phyloP scores from a whole-genome alignment of 2,888 invertebrate species.

The Caenorhabditis doughertyi region DNA sequence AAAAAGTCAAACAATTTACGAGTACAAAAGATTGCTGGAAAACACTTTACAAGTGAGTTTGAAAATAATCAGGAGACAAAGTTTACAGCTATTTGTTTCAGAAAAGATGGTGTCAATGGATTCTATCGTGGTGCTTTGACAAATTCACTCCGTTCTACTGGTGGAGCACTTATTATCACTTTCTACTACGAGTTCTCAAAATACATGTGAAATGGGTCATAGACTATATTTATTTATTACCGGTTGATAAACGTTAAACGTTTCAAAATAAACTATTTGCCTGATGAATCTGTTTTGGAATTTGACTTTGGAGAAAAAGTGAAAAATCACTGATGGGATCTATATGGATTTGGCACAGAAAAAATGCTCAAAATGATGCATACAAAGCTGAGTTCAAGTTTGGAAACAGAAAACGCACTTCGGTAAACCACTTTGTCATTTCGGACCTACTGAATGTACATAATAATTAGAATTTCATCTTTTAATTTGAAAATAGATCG shows the following conservation, averaged over 20 bases:
- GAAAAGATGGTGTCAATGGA: slow-evolving; percentile 72
- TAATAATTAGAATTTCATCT: no score
- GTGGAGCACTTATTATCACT: slow-evolving; percentile 80
- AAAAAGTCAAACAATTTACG: slow-evolving; percentile 69
- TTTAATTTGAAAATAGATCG: no score
- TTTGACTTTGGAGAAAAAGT: background rate
- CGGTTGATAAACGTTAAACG: slow-evolving; percentile 27
- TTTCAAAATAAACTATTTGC: slow-evolving; percentile 36
- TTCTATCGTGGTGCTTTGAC: slow-evolving; percentile 77
- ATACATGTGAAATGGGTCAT: slow-evolving; percentile 68
- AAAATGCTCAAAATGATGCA: no score
- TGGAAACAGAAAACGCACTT: no score
- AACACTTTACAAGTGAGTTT: slow-evolving; percentile 69
- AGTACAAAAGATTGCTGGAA: slow-evolving; percentile 74
- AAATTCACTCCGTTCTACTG: slow-evolving; percentile 78
- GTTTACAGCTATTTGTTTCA: slow-evolving; percentile 42
- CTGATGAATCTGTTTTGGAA: background rate
- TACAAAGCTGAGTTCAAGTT: no score
- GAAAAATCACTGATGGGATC: no score
- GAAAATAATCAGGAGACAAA: background rate
- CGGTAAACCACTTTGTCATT: no score
- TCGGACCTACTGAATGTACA: no score
- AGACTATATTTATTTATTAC: slow-evolving; percentile 10
- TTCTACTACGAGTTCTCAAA: slow-evolving; percentile 81
- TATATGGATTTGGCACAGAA: no score